Base-by-base conservation (phyloP, 2,888 invertebrate species). In the Ariolimax columbianus region DNA sequence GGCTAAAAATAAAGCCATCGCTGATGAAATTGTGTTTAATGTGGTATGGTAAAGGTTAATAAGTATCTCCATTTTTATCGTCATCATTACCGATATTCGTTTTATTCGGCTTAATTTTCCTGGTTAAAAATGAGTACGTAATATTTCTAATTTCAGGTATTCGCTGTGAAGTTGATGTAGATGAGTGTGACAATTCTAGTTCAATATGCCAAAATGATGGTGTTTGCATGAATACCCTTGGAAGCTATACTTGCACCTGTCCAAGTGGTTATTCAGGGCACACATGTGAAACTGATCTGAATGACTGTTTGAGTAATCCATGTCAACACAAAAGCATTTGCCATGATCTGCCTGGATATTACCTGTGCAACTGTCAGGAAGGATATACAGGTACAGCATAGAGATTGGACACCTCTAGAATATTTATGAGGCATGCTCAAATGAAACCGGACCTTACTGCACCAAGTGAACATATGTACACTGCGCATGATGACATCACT, bases 21-120 rank as follows among this genome's bases (percentile, higher is more conserved):
- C 17, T 30, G 30, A 23, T 59, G 6, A 9, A 33, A 2, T 33
- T 2, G 3, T 38, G 38, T 6, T 38, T 1, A 1, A 1, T 23
- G 1, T 14, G 17, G 4, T 38, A 38, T 4, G 36, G 2, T 2
- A 70, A 36, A 38, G 17, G 38, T 1, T 3, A 38, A 36, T 26
- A 26, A 19, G 26, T 1, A 4, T 40, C 4, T 23, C 7, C 23
- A 11, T 23, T 9, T 38, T 11, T 40, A 36, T 33, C 14, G 9
- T 23, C 26, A 7, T 11, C 9, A 47, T 47, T n/a, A 43, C 0
- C 26, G 43, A 43, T 73, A 23, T 26, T 40, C 14, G 1, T 14
- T 43, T 26, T 17, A 3, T 19, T 2, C 11, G 4, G 36, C 26
- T 43, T 26, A 0, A 95, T 59, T 30, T 95, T 43, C 11, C 36